These are phyloP conservation scores for Lysandra bellargus DNA, from an alignment of 2,888 invertebrate genomes.

Conservation along the genomic window DNA sequence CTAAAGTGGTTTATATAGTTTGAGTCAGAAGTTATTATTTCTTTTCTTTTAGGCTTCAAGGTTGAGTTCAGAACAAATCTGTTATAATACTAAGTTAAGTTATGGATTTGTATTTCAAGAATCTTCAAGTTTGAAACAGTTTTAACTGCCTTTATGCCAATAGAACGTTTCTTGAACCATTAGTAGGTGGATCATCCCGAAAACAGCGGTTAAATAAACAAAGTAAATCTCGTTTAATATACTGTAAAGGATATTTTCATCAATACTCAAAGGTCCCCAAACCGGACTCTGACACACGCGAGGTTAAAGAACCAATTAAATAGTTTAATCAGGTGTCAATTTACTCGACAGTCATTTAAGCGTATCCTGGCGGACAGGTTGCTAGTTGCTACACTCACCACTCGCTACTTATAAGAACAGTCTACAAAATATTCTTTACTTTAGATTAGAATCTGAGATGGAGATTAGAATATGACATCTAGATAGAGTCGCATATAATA, in stretches of 20 bases:
- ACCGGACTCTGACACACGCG: conserved; percentile 29
- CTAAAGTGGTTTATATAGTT: not conserved
- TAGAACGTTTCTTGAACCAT: too few species aligned
- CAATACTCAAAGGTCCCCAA: conserved; percentile 12
- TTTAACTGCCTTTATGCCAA: too few species aligned
- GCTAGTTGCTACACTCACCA: not conserved
- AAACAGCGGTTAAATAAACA: not conserved
- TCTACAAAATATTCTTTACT: not conserved
- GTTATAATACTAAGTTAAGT: not conserved
- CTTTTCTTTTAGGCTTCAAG: not conserved
- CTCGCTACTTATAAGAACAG: not conserved
- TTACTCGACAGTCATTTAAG: conserved; percentile 18
- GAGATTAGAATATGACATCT: not conserved
- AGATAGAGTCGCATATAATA: too few species aligned
- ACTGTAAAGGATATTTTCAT: not conserved
- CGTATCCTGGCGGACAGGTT: conserved; percentile 4
- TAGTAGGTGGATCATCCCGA: not conserved
- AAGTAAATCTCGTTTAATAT: not conserved
- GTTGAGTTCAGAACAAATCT: not conserved
- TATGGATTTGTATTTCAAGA: not conserved
- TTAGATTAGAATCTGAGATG: not conserved
- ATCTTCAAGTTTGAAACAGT: too few species aligned
- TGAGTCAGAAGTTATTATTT: not conserved
- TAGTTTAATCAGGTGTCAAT: conserved; percentile 25
- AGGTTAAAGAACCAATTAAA: conserved; percentile 30